These are phyloP conservation scores for Diglossa cyanea DNA, from an alignment of 2,797 vertebrate genomes.

Conservation along the genomic window DNA sequence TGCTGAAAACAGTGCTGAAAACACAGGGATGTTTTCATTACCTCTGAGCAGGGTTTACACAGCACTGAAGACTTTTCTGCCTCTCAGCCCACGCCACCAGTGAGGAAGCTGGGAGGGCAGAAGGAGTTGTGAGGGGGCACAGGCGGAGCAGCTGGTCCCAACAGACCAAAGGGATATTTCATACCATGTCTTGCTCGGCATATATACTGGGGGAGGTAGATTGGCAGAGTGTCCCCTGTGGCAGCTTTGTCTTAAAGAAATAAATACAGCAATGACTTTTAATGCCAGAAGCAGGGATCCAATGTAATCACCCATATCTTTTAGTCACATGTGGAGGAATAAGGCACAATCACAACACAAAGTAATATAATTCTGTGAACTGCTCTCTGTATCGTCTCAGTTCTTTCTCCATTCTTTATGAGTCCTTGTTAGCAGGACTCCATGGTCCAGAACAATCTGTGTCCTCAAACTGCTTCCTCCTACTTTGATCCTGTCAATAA, in stretches of 20 bases:
- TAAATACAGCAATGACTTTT: background rate
- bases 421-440: background rate
- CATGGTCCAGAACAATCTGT: background rate
- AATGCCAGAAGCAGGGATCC: background rate
- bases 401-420: background rate
- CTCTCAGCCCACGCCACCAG: background rate
- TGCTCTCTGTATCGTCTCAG: background rate
- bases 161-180: background rate
- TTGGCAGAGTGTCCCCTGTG: too few relatives aligned
- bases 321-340: background rate
- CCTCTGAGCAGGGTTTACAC: background rate
- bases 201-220: background rate
- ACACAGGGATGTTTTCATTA: background rate
- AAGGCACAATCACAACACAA: background rate
- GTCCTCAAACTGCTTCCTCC: background rate
- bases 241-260: background rate
- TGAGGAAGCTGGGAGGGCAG: background rate
- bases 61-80: background rate
- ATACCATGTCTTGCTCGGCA: background rate
- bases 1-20: background rate
- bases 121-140: background rate
- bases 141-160: accelerated
- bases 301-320: background rate
- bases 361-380: background rate
- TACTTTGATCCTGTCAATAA: slow-evolving; percentile 24